A percentile compares a stretch with the other conserved stretches of the same genome.
These are phyloP conservation scores for Brachionus manjavacas DNA, from an alignment of 1,140 invertebrate genomes.

Conservation along the genomic window DNA sequence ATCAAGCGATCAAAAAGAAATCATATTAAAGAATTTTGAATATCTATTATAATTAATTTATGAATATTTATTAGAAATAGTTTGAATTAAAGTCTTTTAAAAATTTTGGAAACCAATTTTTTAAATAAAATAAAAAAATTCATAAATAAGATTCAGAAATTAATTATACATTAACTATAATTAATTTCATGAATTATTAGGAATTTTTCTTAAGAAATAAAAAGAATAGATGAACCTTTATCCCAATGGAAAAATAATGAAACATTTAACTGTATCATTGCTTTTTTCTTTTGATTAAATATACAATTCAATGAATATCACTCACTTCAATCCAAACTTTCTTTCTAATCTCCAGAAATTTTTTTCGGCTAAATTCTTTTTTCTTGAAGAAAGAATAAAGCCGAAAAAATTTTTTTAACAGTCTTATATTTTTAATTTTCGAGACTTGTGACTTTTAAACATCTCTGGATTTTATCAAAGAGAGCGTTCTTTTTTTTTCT, in stretches of 20 bases:
- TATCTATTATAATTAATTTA: background rate
- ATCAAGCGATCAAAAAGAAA: background rate
- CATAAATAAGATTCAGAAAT: background rate
- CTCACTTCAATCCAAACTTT: background rate
- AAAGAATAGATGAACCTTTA: background rate
- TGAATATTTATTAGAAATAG: background rate
- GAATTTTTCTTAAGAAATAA: background rate
- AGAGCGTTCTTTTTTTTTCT: no score
- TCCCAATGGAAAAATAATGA: background rate
- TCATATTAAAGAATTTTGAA: background rate
- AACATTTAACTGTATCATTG: background rate
- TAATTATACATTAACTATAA: background rate
- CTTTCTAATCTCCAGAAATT: background rate
- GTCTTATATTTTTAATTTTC: no score
- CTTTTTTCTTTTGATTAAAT: background rate
- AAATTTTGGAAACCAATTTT: background rate
- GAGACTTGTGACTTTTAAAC: no score
- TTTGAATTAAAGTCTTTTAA: background rate
- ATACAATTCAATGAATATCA: background rate
- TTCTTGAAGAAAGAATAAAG: background rate
- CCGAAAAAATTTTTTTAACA: background rate
- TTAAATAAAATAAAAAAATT: background rate
- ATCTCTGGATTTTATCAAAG: no score
- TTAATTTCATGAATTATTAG: background rate
- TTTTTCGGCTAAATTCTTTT: background rate